Evolutionary conservation across 2,113 vertebrate species (phyloP).

Genomic region (Verasper variegatus): DNA sequence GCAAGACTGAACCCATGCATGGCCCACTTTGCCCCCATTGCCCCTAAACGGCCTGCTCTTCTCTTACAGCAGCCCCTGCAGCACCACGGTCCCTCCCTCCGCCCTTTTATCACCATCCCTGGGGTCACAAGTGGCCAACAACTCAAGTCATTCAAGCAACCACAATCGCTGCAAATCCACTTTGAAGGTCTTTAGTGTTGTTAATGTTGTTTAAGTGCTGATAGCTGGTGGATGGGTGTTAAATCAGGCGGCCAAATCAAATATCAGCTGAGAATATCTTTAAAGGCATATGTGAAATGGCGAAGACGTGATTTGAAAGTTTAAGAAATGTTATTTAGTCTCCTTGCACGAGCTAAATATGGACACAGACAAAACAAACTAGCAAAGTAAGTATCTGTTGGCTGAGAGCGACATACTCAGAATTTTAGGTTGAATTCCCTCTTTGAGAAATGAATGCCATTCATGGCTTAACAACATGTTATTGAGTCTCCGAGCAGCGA

Average conservation of each 20-base stretch:
- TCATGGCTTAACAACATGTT: conserved; percentile 66
- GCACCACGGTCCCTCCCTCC: not conserved
- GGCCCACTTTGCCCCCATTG: conserved; percentile 43
- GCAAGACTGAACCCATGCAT: conserved; percentile 34
- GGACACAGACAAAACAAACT: conserved; percentile 64
- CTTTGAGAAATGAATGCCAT: conserved; percentile 57
- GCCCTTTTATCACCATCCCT: conserved; percentile 49
- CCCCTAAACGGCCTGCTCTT: conserved; percentile 38
- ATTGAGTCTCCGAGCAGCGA: conserved; percentile 59
- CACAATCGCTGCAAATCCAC: conserved; percentile 70
- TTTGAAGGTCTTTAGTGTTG: conserved; percentile 65
- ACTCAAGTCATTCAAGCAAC: conserved; percentile 68
- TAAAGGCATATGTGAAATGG: conserved; percentile 50
- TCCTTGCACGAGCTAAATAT: conserved; percentile 48
- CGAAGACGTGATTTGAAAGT: conserved; percentile 28
- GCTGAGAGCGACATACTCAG: conserved; percentile 45
- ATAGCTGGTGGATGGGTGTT: conserved; percentile 40
- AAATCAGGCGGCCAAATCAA: conserved; percentile 64
- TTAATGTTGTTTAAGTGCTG: conserved; percentile 64
- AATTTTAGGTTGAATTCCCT: conserved; percentile 70
- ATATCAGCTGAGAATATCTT: conserved; percentile 64
- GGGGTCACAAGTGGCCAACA: conserved; percentile 61
- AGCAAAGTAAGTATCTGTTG: conserved; percentile 30
- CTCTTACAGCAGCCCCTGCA: conserved; percentile 20
- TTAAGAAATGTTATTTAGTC: conserved; percentile 48